Evolutionary conservation across 92 coral and sea anemone genomes (phyloP), one percentile per base, ranked within the genome.

Genomic region (Parazoanthus atlanticus): DNA sequence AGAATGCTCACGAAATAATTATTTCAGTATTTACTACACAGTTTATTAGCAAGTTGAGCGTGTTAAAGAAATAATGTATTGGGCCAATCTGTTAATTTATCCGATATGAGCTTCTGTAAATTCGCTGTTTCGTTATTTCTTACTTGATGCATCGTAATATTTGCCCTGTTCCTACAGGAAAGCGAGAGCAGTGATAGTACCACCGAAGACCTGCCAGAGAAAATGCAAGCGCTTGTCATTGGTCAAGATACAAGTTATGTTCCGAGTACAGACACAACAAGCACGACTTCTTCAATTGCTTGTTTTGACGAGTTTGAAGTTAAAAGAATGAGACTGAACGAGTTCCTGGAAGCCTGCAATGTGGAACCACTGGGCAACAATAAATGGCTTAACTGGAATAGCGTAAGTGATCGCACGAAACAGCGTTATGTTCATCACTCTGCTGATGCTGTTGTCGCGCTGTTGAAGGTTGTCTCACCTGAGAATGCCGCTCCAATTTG

Each of bases 241-340:
- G 12, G 78, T 74, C n/a, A 19, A 38, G 78, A 74, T 74, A n/a
- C 40, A 33, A 74, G 78, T 11, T 74, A 33, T 19, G 1, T 74
- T 1, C 78, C 78, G 15, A 74, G 78, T 33, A 15, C 78, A 0
- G 78, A 74, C 4, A 3, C 78, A 19, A 19, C n/a, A 15, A 74
- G 78, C n/a, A 74, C 78, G 78, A 25, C 78, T 3, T 74, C 78
- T 38, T 74, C 78, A 19, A 38, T 74, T 12, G 78, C 78, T 15
- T 15, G n/a, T 26, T 3, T 31, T 9, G 78, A 74, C 3, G 78
- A 74, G n/a, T 7, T 74, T 19, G 25, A 38, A 74, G 78, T 29
- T 31, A 11, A 32, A 23, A 19, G 40, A 74, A 1, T 34, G 46
- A 74, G 2, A 19, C 78, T 74, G 46, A 34, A 74, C 6, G 78